phyloP scores from a whole-genome alignment of 2,888 invertebrate species.

The Ditula angustiorana region DNA sequence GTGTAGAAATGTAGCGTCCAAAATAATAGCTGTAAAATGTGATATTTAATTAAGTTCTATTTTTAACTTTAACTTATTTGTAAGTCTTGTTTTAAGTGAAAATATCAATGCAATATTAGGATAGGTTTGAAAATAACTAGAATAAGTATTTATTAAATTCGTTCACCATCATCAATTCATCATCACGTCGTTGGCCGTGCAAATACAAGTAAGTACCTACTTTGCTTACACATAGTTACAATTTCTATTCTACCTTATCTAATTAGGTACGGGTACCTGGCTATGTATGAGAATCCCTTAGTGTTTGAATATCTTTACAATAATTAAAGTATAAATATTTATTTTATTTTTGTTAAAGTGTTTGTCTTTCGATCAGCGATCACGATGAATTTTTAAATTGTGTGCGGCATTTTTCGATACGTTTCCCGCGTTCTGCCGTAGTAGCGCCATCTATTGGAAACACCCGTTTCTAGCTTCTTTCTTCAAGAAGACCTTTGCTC shows the following conservation, averaged over 20 bases:
- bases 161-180: too few species aligned
- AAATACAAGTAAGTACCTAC: constrained; percentile 29
- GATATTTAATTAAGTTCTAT: constrained; percentile 60
- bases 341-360: neutral
- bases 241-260: neutral
- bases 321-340: too few species aligned
- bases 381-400: neutral
- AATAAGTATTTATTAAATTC: constrained; percentile 34
- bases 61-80: constrained; percentile 46
- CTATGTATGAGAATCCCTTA: too few species aligned
- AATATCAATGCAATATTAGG: constrained; percentile 71
- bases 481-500: constrained; percentile 14
- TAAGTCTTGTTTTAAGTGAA: constrained; percentile 67
- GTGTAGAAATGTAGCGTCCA: constrained; percentile 56
- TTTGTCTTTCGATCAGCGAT: neutral
- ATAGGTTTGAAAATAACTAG: constrained; percentile 15
- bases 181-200: too few species aligned
- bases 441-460: constrained; percentile 27
- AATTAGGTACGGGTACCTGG: too few species aligned
- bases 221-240: neutral
- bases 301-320: too few species aligned
- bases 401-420: neutral
- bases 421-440: constrained; percentile 7
- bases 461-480: neutral
- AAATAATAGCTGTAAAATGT: constrained; percentile 63